phyloP scores from a whole-genome alignment of 2,888 invertebrate genomes.

The Tiphia femorata region DNA sequence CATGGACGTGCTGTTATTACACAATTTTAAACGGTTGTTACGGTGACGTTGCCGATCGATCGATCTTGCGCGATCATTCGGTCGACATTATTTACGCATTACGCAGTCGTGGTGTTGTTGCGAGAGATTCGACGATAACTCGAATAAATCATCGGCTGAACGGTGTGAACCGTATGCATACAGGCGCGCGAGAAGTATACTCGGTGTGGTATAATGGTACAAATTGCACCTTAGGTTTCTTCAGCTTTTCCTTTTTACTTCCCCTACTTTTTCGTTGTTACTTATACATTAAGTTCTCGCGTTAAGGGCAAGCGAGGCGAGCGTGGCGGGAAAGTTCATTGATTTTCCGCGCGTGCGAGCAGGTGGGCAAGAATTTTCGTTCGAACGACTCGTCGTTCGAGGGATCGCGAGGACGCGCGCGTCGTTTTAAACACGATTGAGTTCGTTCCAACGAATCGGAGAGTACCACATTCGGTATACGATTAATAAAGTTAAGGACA shows the following conservation, averaged over 20 bases:
- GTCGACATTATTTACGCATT: constrained; percentile 43
- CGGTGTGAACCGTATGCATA: constrained; percentile 28
- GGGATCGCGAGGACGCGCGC: too few species aligned
- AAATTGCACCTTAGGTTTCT: constrained; percentile 26
- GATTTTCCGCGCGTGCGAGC: background rate
- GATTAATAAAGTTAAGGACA: constrained; percentile 4
- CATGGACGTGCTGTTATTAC: constrained; percentile 64
- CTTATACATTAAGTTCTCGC: too few species aligned
- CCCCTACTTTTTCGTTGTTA: too few species aligned
- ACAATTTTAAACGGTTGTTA: constrained; percentile 64
- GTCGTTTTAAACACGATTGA: too few species aligned
- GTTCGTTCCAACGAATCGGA: too few species aligned
- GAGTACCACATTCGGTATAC: constrained; percentile 34
- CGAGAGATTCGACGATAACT: constrained; percentile 26
- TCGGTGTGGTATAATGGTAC: constrained; percentile 49
- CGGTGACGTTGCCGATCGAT: constrained; percentile 48
- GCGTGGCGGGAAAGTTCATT: background rate
- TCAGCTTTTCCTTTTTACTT: background rate
- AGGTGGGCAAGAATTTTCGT: background rate
- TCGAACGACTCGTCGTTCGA: too few species aligned
- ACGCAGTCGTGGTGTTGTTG: constrained; percentile 15
- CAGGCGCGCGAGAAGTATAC: constrained; percentile 40
- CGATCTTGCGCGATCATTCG: constrained; percentile 35
- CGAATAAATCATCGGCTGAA: constrained; percentile 9
- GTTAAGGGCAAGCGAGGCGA: too few species aligned